Conservation (phyloP, 2,113 vertebrate species). For the Pithys albifrons region DNA sequence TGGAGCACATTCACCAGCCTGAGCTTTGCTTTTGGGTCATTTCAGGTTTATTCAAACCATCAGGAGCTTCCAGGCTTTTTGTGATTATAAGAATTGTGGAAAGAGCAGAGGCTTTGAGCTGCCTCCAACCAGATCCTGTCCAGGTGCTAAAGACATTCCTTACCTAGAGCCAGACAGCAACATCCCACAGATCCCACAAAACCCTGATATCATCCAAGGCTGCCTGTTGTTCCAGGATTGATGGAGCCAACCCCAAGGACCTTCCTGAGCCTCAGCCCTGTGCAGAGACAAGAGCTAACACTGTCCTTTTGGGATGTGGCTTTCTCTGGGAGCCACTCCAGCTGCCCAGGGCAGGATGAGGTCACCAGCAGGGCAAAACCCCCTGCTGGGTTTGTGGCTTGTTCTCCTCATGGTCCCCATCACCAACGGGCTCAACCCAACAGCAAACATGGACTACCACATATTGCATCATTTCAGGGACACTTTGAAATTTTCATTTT, state of each 20-base stretch:
- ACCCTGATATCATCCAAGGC: rapidly evolving
- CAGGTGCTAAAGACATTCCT: background rate
- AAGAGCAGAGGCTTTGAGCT: rapidly evolving
- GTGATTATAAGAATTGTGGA: rapidly evolving
- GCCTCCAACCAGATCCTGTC: background rate
- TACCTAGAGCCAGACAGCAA: background rate
- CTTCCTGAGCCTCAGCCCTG: background rate
- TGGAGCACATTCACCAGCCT: background rate
- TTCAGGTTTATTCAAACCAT: background rate
- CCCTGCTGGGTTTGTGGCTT: rapidly evolving
- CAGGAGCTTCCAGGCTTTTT: background rate
- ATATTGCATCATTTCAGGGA: too few species aligned
- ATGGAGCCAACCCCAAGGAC: background rate
- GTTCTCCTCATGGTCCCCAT: rapidly evolving
- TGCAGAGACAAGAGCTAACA: background rate
- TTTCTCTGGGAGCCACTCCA: background rate
- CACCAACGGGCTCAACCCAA: rapidly evolving
- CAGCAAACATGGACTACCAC: rapidly evolving
- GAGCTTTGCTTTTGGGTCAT: background rate
- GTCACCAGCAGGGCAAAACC: background rate
- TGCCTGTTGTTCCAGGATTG: rapidly evolving
- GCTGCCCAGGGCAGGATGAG: rapidly evolving
- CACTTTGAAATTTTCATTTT: rapidly evolving
- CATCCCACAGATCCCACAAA: background rate
- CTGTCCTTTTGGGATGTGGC: background rate